phyloP scores from a whole-genome alignment of 2,113 vertebrate species.

The Podarcis muralis region DNA sequence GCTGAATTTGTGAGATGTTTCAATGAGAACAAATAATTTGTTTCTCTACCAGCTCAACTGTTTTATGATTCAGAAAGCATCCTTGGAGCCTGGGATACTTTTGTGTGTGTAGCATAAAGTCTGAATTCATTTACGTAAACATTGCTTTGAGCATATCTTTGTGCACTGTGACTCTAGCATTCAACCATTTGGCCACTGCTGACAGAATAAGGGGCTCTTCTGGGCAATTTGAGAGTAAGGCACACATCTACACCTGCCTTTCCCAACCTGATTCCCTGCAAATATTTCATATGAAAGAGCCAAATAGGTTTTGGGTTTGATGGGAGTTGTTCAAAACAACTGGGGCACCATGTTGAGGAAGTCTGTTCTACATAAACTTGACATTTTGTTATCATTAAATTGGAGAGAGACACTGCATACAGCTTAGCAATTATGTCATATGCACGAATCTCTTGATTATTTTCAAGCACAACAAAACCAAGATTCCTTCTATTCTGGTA shows the following conservation, averaged over 20 bases:
- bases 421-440: neutral
- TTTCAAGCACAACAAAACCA: neutral
- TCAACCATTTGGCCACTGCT: neutral
- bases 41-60: neutral
- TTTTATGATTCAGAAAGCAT: neutral
- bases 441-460: neutral
- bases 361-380: too few species aligned
- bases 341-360: too few species aligned
- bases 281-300: neutral
- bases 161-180: neutral
- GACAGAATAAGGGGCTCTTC: neutral
- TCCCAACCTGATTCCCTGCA: too few species aligned
- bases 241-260: neutral
- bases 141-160: neutral
- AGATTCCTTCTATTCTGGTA: neutral
- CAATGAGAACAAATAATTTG: neutral
- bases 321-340: too few species aligned
- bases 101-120: neutral
- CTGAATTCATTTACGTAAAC: neutral
- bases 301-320: too few species aligned
- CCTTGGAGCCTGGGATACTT: neutral
- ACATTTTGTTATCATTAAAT: neutral
- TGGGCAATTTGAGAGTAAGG: neutral
- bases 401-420: neutral
- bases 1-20: neutral